phyloP scores from a whole-genome alignment of 35 echinoderm and acorn worm genomes.

The Eucidaris tribuloides region DNA sequence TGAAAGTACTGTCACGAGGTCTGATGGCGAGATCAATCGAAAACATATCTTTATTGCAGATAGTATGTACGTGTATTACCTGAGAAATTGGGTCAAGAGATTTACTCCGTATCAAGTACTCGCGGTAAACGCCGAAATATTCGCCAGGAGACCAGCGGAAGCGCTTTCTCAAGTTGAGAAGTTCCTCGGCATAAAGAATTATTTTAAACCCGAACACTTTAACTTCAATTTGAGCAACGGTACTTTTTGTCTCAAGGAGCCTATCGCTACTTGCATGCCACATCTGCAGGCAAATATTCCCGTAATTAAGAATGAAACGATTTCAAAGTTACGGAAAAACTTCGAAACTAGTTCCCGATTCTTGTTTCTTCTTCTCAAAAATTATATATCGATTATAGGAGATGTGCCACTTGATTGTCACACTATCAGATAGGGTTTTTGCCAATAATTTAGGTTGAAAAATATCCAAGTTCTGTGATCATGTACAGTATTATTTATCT shows the following conservation, averaged over 20 bases:
- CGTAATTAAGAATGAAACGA: neutral
- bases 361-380: conserved; percentile 1
- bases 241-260: conserved; percentile 5
- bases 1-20: neutral
- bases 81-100: conserved; percentile 1
- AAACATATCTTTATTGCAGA: conserved; percentile 15
- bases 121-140: conserved; percentile 1
- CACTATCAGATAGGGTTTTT: no score
- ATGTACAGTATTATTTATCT: no score
- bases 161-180: neutral
- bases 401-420: conserved; percentile 12
- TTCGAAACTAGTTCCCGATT: neutral
- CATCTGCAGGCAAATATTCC: neutral
- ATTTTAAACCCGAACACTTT: neutral
- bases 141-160: neutral
- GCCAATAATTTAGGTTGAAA: no score
- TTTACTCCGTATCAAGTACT: neutral
- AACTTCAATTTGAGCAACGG: neutral
- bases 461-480: no score
- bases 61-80: conserved; percentile 11
- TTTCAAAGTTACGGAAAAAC: neutral
- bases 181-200: neutral
- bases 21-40: neutral
- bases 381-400: neutral
- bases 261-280: neutral